Evolutionary conservation across 30 jellyfish, hydroid and myxozoan species (phyloP).

Genomic region (Mastigias papua): DNA sequence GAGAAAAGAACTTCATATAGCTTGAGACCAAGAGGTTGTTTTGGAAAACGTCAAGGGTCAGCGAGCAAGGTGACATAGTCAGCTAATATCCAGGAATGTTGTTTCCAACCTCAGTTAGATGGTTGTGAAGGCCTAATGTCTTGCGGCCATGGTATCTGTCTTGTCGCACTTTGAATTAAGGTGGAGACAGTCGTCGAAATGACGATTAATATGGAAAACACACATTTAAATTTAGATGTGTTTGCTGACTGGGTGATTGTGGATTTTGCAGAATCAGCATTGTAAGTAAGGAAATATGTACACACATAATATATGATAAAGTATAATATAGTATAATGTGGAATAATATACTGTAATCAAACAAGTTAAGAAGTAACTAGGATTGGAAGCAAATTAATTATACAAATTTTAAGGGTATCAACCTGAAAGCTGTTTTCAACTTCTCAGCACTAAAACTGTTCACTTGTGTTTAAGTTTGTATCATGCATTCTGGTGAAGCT

Average conservation of each 20-base stretch:
- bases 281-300: constrained; percentile 5
- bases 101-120: constrained; percentile 3
- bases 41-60: constrained; percentile 5
- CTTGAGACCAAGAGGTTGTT: neutral
- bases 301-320: no score
- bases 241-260: neutral
- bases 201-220: neutral
- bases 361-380: no score
- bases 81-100: constrained; percentile 1
- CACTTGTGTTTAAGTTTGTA: no score
- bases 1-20: no score
- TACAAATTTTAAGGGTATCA: no score
- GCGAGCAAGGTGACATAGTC: neutral
- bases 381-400: no score
- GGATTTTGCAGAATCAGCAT: neutral
- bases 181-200: neutral
- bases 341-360: no score
- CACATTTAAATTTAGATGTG: neutral
- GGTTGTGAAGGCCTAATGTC: constrained; percentile 15
- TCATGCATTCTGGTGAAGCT: no score
- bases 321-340: no score
- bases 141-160: neutral
- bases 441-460: no score
- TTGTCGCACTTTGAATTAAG: neutral
- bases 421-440: no score